A percentile compares a stretch with the other conserved stretches of the same genome.
phyloP scores from a whole-genome alignment of 2,797 vertebrate species.

The Bradypodion pumilum region DNA sequence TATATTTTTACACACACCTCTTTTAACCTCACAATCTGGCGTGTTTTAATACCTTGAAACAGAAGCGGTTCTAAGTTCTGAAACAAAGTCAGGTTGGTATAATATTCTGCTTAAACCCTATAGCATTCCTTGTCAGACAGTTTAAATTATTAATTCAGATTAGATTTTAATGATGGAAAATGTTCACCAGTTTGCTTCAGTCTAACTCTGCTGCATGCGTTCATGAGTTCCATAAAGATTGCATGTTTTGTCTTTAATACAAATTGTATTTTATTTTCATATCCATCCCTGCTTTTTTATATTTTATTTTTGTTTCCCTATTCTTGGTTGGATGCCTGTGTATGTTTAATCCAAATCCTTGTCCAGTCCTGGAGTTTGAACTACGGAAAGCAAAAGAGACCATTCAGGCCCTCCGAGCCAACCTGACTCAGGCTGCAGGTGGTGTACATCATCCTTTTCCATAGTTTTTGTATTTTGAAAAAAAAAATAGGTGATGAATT shows the following conservation, averaged over 20 bases:
- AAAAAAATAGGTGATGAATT: slow-evolving; percentile 69
- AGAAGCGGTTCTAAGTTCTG: not conserved
- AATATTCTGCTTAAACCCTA: slow-evolving; percentile 28
- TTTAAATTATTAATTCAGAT: slow-evolving; percentile 76
- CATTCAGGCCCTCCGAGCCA: slow-evolving; percentile 99
- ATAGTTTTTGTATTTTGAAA: slow-evolving; percentile 78
- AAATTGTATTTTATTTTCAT: slow-evolving; percentile 89
- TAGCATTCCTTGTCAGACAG: slow-evolving; percentile 92
- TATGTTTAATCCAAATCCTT: slow-evolving; percentile 94
- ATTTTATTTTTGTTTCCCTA: slow-evolving; percentile 92
- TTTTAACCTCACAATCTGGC: not conserved
- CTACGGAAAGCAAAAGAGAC: slow-evolving; percentile 99
- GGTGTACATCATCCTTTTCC: slow-evolving; percentile 95
- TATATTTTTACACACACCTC: not conserved
- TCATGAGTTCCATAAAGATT: slow-evolving; percentile 90
- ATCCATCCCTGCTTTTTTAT: slow-evolving; percentile 93
- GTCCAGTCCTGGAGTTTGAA: slow-evolving; percentile 99
- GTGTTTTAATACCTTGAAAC: not conserved
- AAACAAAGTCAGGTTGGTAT: slow-evolving; percentile 1
- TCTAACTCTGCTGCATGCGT: slow-evolving; percentile 98
- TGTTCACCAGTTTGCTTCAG: slow-evolving; percentile 85
- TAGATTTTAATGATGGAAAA: slow-evolving; percentile 72
- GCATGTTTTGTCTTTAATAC: slow-evolving; percentile 91
- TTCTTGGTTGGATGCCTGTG: slow-evolving; percentile 97
- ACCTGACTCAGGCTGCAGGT: slow-evolving; percentile 99